A percentile compares a stretch with the other conserved stretches of the same genome.
Evolutionary conservation across 2,888 invertebrate genomes (phyloP).

Genomic region (Mythimna loreyi): DNA sequence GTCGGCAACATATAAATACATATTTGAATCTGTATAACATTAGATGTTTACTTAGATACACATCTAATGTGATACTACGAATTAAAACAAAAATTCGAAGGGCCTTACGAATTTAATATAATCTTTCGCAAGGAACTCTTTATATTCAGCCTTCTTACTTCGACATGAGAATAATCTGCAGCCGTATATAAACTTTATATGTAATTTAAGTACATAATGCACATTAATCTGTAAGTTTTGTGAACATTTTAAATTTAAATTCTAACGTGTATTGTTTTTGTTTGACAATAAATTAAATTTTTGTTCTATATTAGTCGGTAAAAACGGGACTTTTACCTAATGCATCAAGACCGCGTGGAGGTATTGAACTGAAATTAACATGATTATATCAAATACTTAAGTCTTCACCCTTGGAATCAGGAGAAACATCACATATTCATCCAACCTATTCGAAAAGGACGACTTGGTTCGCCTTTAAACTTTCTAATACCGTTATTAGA

Average conservation of each 20-base stretch:
- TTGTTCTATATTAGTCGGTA: too few relatives aligned
- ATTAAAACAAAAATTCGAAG: constrained; percentile 36
- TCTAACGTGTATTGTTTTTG: background rate
- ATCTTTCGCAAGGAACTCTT: constrained; percentile 65
- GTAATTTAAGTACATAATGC: constrained; percentile 19
- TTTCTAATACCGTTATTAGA: too few relatives aligned
- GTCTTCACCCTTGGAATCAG: too few relatives aligned
- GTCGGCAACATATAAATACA: too few relatives aligned
- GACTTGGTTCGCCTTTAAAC: too few relatives aligned
- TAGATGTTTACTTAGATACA: background rate
- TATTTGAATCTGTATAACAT: too few relatives aligned
- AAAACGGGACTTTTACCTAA: too few relatives aligned
- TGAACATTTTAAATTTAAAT: constrained; percentile 8
- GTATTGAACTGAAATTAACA: too few relatives aligned
- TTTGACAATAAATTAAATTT: background rate
- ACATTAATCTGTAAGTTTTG: constrained; percentile 3
- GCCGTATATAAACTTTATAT: constrained; percentile 20
- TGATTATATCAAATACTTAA: too few relatives aligned
- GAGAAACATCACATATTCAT: too few relatives aligned
- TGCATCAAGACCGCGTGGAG: too few relatives aligned
- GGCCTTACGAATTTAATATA: constrained; percentile 27
- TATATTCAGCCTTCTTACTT: constrained; percentile 68
- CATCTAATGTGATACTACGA: background rate
- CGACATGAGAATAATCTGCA: constrained; percentile 68
- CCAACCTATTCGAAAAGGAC: too few relatives aligned